These are phyloP conservation scores for Amblyjoppa proteus DNA, from an alignment of 2,888 invertebrate genomes.

Conservation along the genomic window DNA sequence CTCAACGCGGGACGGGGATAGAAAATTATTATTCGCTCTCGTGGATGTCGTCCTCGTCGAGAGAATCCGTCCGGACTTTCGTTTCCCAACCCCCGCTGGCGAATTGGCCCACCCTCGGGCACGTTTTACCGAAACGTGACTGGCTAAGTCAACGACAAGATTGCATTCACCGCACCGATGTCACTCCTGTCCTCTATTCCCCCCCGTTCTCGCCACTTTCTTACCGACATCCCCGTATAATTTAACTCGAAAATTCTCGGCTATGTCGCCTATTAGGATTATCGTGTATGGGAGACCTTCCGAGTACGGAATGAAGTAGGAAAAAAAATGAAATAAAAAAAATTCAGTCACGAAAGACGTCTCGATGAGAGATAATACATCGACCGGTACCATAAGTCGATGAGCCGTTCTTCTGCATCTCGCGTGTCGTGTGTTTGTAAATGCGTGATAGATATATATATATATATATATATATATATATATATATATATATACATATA, in stretches of 20 bases:
- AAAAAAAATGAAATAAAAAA: not conserved
- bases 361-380: slow-evolving; percentile 9
- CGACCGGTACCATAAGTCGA: slow-evolving; percentile 24
- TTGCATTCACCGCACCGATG: slow-evolving; percentile 55
- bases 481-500: not conserved
- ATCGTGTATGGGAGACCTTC: not conserved
- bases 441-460: slow-evolving; percentile 19
- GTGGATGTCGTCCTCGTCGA: slow-evolving; percentile 45
- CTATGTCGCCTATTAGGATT: slow-evolving; percentile 4
- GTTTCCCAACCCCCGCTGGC: slow-evolving; percentile 17
- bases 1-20: slow-evolving; percentile 48
- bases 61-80: slow-evolving; percentile 49
- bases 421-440: slow-evolving; percentile 8
- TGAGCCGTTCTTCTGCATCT: slow-evolving; percentile 11
- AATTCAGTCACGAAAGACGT: slow-evolving; percentile 9
- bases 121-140: slow-evolving; percentile 62
- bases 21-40: slow-evolving; percentile 61
- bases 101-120: slow-evolving; percentile 40
- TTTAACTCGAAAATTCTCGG: slow-evolving; percentile 20
- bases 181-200: slow-evolving; percentile 17
- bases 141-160: slow-evolving; percentile 55
- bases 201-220: not conserved
- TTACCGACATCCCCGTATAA: slow-evolving; percentile 18
- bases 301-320: not conserved
- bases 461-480: not conserved